These are phyloP conservation scores for Sphaerophoria taeniata DNA, from an alignment of 2,888 invertebrate species.

Conservation along the genomic window DNA sequence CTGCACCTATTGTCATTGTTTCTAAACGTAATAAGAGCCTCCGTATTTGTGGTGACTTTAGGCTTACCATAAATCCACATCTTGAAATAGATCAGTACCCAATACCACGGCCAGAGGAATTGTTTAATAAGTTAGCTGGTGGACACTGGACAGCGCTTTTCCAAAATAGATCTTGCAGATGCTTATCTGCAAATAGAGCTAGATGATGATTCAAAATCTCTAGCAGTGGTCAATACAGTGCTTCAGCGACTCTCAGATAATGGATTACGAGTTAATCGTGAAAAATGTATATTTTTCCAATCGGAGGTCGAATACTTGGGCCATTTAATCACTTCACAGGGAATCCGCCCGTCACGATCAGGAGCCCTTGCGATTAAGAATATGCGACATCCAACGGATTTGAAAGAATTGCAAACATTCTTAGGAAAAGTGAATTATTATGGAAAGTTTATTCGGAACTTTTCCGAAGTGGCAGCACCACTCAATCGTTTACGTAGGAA, in stretches of 20 bases:
- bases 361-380: too few species aligned
- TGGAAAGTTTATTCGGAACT: too few species aligned
- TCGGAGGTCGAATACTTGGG: slow-evolving; percentile 66
- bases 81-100: slow-evolving; percentile 73
- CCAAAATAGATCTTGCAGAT: slow-evolving; percentile 67
- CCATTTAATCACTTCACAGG: slow-evolving; percentile 51
- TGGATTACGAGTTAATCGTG: slow-evolving; percentile 40
- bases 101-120: slow-evolving; percentile 66
- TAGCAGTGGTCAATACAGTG: slow-evolving; percentile 65
- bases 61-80: slow-evolving; percentile 75
- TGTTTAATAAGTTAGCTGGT: slow-evolving; percentile 68
- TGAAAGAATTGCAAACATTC: too few species aligned
- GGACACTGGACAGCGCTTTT: slow-evolving; percentile 62
- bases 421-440: too few species aligned
- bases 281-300: slow-evolving; percentile 60
- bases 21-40: slow-evolving; percentile 76
- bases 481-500: slow-evolving; percentile 9
- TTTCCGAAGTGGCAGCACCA: too few species aligned
- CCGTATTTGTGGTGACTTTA: slow-evolving; percentile 75
- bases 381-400: too few species aligned
- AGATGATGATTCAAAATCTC: slow-evolving; percentile 51
- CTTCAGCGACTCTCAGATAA: slow-evolving; percentile 33
- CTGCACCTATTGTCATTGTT: slow-evolving; percentile 78
- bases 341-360: slow-evolving; percentile 51
- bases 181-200: slow-evolving; percentile 64